phyloP scores from a whole-genome alignment of 2,797 vertebrate species.

The Centropyge bicolor region DNA sequence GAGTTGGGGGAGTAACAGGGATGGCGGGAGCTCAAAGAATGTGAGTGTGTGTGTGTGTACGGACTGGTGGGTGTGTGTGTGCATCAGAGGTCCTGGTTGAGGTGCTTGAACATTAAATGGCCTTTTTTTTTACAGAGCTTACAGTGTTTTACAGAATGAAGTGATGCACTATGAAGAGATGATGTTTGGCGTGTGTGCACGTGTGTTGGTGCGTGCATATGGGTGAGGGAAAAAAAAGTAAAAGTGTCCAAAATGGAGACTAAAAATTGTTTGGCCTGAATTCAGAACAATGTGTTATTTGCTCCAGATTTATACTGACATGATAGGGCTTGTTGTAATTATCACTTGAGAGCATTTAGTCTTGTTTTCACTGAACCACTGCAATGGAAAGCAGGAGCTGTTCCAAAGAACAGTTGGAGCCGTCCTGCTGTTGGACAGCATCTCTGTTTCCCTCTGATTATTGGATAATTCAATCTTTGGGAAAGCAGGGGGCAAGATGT shows the following conservation, averaged over 20 bases:
- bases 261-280: constrained; percentile 66
- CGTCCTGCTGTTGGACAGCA: constrained; percentile 77
- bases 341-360: constrained; percentile 81
- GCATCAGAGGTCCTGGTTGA: constrained; percentile 58
- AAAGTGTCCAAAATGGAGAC: constrained; percentile 52
- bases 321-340: constrained; percentile 82
- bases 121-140: constrained; percentile 49
- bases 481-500: constrained; percentile 73
- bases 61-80: constrained; percentile 45
- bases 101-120: constrained; percentile 63
- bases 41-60: constrained; percentile 50
- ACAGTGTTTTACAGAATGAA: constrained; percentile 54
- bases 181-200: not conserved
- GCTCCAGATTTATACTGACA: constrained; percentile 78
- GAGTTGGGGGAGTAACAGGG: constrained; percentile 77
- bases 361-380: constrained; percentile 82
- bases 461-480: constrained; percentile 79
- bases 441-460: constrained; percentile 77
- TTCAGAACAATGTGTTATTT: constrained; percentile 74
- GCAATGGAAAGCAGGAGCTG: constrained; percentile 82
- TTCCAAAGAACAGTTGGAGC: constrained; percentile 82
- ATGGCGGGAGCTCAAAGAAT: constrained; percentile 80
- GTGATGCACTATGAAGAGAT: not conserved
- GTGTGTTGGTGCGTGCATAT: constrained; percentile 2
- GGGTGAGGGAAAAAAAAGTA: not conserved